Evolutionary conservation across 64 coral and sea anemone species (phyloP), one percentile per base, ranked within the genome.

Genomic region (Porites lutea): DNA sequence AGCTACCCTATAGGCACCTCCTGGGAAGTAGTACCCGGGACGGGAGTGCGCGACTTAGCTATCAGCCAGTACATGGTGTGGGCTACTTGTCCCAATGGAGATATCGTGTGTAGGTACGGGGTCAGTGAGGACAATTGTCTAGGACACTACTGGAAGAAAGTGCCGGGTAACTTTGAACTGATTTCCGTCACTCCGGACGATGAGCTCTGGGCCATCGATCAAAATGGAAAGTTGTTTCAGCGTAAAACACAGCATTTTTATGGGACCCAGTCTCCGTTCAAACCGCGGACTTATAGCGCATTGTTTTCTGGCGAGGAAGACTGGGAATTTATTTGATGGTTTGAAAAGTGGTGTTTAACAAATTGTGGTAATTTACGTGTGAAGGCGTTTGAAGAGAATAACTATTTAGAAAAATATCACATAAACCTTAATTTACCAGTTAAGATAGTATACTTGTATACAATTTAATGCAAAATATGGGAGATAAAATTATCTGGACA

Each of bases 101-200:
- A 99, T 66, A 89, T 99, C 44, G 94, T 92, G 13, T 99, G 97
- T 80, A 82, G 97, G 15, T 99, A 88, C 88, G 97, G 97, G 4
- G 97, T 99, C 20, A 95, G 61, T 1, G 77, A 86, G 51, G 87
- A 55, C 27, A 93, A 99, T 68, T 95, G 88, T 37, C 46, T 96
- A 8, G 97, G 97, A 6, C 88, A 99, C 55, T 99, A 99, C 72
- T 99, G 97, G 97, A 99, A 99, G 57, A 99, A 96, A 63, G 87
- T 99, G 7, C 97, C 94, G 13, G 97, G 97, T 8, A 96, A 96
- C 66, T 99, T 99, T 88, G 94, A 96, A 13, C 83, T 88, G 43
- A 96, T 99, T 60, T 96, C 97, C 5, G 91, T 99, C 21, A 93
- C 83, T 78, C 92, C 90, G 4, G 94, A 95, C 53, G 94, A 89